Percentiles rank a stretch among this genome's conserved stretches.
These are phyloP conservation scores for Nesometra sesokonis DNA, from an alignment of 35 echinoderm and acorn worm species.

Conservation along the genomic window DNA sequence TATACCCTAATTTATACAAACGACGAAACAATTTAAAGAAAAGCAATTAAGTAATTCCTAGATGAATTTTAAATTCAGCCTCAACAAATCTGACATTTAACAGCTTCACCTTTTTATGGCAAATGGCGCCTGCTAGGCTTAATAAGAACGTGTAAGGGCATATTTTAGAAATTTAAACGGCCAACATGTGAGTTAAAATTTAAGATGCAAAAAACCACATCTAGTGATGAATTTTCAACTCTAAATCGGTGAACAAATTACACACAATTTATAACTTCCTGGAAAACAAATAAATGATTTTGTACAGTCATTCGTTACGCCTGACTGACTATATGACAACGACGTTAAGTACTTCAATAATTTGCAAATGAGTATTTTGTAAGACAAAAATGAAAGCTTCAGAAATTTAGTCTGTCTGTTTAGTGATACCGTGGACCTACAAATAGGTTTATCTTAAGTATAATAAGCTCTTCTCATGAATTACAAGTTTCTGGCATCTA, in stretches of 20 bases:
- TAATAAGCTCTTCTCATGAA: too few relatives aligned
- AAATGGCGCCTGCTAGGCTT: neutral
- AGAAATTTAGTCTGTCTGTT: too few relatives aligned
- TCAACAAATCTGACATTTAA: neutral
- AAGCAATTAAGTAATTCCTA: neutral
- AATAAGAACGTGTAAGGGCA: neutral
- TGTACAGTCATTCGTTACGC: too few relatives aligned
- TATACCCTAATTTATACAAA: neutral
- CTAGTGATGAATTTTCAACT: neutral
- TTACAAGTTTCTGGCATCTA: too few relatives aligned
- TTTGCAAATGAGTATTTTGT: neutral
- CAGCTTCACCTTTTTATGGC: neutral
- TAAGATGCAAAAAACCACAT: neutral
- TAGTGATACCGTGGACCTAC: too few relatives aligned
- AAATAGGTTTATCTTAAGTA: too few relatives aligned
- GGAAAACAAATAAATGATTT: neutral
- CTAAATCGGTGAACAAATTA: neutral
- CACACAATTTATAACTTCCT: neutral
- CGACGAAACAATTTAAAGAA: neutral
- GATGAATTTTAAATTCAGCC: neutral
- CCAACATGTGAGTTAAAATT: neutral
- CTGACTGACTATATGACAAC: neutral
- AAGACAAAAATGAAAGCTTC: neutral
- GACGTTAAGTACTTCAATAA: neutral
- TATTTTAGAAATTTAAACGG: neutral